Evolutionary conservation across 2,797 vertebrate species (phyloP).

Genomic region (Phataginus tricuspis): DNA sequence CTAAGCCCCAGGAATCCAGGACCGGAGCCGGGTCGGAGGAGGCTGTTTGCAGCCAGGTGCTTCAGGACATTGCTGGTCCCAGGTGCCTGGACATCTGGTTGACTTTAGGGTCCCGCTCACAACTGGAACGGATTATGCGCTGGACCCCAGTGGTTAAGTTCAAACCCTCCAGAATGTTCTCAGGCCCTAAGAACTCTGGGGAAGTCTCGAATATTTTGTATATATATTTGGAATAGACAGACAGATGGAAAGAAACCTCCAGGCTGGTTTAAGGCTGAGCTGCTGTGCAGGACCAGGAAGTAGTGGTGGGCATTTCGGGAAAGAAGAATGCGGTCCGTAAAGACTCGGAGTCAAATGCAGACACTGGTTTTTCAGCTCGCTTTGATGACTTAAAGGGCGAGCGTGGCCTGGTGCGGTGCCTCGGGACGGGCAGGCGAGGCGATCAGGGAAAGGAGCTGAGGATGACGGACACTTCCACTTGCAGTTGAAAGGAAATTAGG

Average conservation of each 20-base stretch:
- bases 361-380: not conserved
- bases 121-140: not conserved
- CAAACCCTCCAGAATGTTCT: constrained; percentile 31
- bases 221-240: not conserved
- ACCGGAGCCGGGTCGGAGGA: not conserved
- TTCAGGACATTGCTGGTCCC: not conserved
- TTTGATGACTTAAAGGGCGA: not conserved
- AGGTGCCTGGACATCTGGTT: not conserved
- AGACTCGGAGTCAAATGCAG: not conserved
- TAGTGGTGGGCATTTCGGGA: not conserved
- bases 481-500: not conserved
- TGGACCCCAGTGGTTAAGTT: not conserved
- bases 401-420: not conserved
- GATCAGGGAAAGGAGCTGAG: not conserved
- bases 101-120: not conserved
- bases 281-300: not conserved
- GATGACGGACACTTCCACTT: not conserved
- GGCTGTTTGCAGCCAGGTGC: not conserved
- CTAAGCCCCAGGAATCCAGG: not conserved
- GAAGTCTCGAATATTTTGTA: not conserved
- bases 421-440: not conserved
- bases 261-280: not conserved
- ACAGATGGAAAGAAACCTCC: not conserved
- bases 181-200: not conserved
- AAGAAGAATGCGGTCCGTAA: not conserved